phyloP scores from a whole-genome alignment of 1,140 invertebrate genomes.

The Drosophila miranda region DNA sequence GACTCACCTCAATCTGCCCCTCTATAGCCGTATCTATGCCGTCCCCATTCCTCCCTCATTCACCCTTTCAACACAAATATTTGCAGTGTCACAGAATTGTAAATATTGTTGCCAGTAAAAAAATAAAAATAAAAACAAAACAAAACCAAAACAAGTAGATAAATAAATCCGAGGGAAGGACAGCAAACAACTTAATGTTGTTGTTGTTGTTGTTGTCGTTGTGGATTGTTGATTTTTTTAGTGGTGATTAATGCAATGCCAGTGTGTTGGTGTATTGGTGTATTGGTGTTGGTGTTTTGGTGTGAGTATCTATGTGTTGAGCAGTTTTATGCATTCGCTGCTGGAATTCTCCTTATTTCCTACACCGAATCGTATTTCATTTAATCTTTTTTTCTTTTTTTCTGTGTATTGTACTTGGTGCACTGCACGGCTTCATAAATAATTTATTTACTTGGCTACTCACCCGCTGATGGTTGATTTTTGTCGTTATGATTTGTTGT shows the following conservation, averaged over 20 bases:
- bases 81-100: constrained; percentile 19
- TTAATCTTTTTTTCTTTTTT: constrained; percentile 5
- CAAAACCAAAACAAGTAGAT: background rate
- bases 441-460: constrained; percentile 72
- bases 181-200: constrained; percentile 34
- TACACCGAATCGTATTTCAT: constrained; percentile 7
- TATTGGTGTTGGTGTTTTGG: background rate
- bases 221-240: constrained; percentile 49
- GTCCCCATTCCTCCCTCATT: background rate
- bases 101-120: constrained; percentile 13
- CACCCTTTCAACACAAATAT: constrained; percentile 15
- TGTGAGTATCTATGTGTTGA: constrained; percentile 16
- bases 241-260: constrained; percentile 58
- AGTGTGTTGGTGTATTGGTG: constrained; percentile 12
- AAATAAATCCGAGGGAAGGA: constrained; percentile 30
- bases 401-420: constrained; percentile 53
- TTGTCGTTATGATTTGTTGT: constrained; percentile 11
- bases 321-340: constrained; percentile 45
- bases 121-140: background rate
- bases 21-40: background rate
- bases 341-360: constrained; percentile 35
- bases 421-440: constrained; percentile 62
- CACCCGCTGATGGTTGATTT: constrained; percentile 38
- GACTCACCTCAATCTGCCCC: too few species aligned
- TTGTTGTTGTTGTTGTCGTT: constrained; percentile 8